phyloP scores from a whole-genome alignment of 2,888 invertebrate species.

The Protula sp. region DNA sequence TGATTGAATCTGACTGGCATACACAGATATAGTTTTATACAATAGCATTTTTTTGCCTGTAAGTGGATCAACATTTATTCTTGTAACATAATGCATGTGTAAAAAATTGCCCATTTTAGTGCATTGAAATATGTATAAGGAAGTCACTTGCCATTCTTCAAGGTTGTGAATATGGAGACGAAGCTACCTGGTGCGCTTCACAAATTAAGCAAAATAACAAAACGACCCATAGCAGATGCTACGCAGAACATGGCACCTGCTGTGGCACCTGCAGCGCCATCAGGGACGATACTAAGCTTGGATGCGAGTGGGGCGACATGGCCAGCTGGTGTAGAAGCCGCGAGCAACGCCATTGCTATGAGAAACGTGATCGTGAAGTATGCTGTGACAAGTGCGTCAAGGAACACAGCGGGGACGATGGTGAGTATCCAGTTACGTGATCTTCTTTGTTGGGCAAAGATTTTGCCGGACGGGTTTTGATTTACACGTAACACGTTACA shows the following conservation, averaged over 20 bases:
- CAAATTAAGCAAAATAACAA: neutral
- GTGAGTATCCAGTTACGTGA: no score
- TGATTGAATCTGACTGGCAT: no score
- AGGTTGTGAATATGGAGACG: constrained; percentile 10
- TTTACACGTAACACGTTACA: no score
- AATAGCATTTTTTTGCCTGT: no score
- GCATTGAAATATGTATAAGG: neutral
- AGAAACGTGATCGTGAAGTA: neutral
- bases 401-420: no score
- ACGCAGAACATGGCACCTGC: constrained; percentile 1
- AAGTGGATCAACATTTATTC: no score
- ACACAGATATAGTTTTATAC: no score
- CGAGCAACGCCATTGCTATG: neutral
- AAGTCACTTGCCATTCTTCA: neutral
- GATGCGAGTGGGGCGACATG: constrained; percentile 7
- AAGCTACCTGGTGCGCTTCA: constrained; percentile 2
- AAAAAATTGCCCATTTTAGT: neutral
- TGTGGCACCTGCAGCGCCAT: constrained; percentile 5
- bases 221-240: neutral
- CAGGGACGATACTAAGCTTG: neutral
- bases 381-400: constrained; percentile 1
- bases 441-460: no score
- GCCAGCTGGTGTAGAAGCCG: constrained; percentile 3
- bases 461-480: no score
- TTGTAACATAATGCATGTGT: neutral